These are phyloP conservation scores for Ellobius talpinus DNA, from an alignment of 2,113 vertebrate species.

Conservation along the genomic window DNA sequence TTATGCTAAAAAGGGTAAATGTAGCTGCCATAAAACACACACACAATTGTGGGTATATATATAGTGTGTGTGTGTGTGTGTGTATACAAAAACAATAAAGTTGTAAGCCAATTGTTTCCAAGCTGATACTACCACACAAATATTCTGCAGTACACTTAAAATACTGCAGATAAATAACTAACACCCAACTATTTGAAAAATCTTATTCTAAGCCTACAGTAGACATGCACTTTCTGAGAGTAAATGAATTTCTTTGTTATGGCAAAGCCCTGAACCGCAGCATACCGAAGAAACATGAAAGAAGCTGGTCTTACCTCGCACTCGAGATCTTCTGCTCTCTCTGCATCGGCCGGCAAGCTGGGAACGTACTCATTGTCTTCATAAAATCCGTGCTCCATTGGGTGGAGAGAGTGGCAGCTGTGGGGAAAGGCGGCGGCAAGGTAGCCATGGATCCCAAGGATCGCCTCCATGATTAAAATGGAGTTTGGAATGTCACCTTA, in stretches of 20 bases:
- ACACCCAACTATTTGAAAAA: constrained; percentile 26
- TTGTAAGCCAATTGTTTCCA: constrained; percentile 12
- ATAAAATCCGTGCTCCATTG: constrained; percentile 94
- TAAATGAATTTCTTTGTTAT: constrained; percentile 59
- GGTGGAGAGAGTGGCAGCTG: constrained; percentile 97
- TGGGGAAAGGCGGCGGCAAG: constrained; percentile 80
- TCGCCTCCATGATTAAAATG: constrained; percentile 76
- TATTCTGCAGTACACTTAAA: constrained; percentile 9
- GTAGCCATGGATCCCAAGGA: constrained; percentile 81
- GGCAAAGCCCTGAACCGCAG: constrained; percentile 21
- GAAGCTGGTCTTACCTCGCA: constrained; percentile 93
- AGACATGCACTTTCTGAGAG: constrained; percentile 24
- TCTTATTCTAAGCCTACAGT: neutral
- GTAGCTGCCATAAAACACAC: neutral
- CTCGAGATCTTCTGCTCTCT: constrained; percentile 96
- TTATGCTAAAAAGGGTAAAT: neutral
- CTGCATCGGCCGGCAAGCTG: constrained; percentile 92
- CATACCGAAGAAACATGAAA: constrained; percentile 60
- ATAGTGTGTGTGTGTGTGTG: too few species aligned
- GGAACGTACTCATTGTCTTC: constrained; percentile 95
- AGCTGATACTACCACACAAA: neutral
- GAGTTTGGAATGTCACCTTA: constrained; percentile 60
- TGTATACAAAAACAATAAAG: constrained; percentile 24
- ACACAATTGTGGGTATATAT: too few species aligned
- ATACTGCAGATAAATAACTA: neutral